These are phyloP conservation scores for Dendrolimus punctatus DNA, from an alignment of 1,140 invertebrate species.

Conservation along the genomic window DNA sequence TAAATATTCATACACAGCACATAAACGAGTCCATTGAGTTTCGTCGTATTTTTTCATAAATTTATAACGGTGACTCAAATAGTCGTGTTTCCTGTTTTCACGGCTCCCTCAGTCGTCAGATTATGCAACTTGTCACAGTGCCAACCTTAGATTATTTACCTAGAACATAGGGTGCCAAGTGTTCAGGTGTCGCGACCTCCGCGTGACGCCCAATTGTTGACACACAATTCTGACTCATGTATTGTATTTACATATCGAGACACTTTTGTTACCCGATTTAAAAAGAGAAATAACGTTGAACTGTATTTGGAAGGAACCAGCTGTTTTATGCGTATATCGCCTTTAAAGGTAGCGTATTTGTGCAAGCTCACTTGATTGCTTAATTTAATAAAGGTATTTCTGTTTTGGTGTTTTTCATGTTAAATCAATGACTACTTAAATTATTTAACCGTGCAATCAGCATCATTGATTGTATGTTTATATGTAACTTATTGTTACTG, in stretches of 20 bases:
- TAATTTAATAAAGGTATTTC: too few species aligned
- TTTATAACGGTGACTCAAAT: conserved; percentile 35
- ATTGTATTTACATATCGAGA: not conserved
- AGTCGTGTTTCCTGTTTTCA: conserved; percentile 55
- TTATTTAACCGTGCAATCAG: too few species aligned
- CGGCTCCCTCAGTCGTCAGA: conserved; percentile 23
- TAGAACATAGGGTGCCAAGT: conserved; percentile 16
- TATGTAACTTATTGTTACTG: too few species aligned
- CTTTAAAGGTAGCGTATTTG: too few species aligned
- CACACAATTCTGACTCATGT: conserved; percentile 32
- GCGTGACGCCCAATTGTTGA: conserved; percentile 29
- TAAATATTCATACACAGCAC: conserved; percentile 4
- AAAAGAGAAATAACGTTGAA: too few species aligned
- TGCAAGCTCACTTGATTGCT: too few species aligned
- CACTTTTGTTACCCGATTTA: not conserved
- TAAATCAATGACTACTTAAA: too few species aligned
- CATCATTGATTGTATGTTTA: too few species aligned
- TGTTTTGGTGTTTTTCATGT: too few species aligned
- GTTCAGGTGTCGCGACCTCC: conserved; percentile 51
- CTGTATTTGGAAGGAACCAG: too few species aligned
- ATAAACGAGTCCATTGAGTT: conserved; percentile 1
- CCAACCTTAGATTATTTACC: conserved; percentile 3
- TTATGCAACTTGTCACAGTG: conserved; percentile 57
- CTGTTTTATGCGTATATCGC: too few species aligned
- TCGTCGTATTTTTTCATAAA: conserved; percentile 5